phyloP scores from a whole-genome alignment of 1,140 invertebrate species.

The Drosophila punjabiensis region DNA sequence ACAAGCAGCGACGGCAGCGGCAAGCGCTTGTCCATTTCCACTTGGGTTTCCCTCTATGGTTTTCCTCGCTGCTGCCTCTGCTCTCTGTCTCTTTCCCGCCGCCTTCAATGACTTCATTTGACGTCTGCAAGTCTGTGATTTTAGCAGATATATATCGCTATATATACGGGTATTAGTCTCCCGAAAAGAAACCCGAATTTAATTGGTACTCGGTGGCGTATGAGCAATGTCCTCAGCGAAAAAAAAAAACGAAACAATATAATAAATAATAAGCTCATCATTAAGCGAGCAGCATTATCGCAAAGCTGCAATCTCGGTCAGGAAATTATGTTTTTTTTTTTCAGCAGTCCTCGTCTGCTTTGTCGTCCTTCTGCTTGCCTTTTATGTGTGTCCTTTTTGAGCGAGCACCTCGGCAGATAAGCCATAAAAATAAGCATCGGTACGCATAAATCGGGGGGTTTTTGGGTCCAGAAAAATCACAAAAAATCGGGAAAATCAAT shows the following conservation, averaged over 20 bases:
- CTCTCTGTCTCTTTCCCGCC: slow-evolving; percentile 64
- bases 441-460: slow-evolving; percentile 63
- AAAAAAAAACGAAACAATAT: slow-evolving; percentile 49
- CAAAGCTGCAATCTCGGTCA: slow-evolving; percentile 67
- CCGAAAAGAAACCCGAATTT: slow-evolving; percentile 48
- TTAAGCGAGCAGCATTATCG: slow-evolving; percentile 60
- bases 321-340: slow-evolving; percentile 76
- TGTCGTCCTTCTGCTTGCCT: slow-evolving; percentile 12
- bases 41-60: slow-evolving; percentile 51
- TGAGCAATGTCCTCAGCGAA: slow-evolving; percentile 59
- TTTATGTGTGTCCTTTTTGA: slow-evolving; percentile 56
- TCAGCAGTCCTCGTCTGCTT: slow-evolving; percentile 10
- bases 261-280: slow-evolving; percentile 80
- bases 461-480: slow-evolving; percentile 29
- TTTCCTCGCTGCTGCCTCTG: slow-evolving; percentile 30
- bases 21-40: slow-evolving; percentile 68
- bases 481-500: slow-evolving; percentile 59
- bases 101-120: slow-evolving; percentile 72
- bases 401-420: slow-evolving; percentile 73
- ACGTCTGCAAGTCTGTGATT: slow-evolving; percentile 58
- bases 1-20: slow-evolving; percentile 65
- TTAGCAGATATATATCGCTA: slow-evolving; percentile 25
- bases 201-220: slow-evolving; percentile 76
- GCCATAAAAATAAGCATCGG: slow-evolving; percentile 75
- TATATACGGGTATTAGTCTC: slow-evolving; percentile 1